Conservation (phyloP, 2,113 vertebrate species). For the Rhinichthys klamathensis region DNA sequence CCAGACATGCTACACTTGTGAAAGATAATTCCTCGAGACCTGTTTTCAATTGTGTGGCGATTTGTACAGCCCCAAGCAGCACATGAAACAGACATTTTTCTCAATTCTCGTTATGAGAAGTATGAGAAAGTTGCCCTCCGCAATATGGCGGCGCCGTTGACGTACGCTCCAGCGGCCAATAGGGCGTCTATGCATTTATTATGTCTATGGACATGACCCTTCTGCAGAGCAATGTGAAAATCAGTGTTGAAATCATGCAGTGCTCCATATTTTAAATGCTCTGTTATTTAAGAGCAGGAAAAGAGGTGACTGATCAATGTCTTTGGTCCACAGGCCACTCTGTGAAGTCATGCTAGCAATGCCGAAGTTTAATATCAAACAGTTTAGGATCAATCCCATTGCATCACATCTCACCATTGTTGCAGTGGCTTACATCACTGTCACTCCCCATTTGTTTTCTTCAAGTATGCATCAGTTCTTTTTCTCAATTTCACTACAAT, state of each 20-base stretch:
- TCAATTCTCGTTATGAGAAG: too few relatives aligned
- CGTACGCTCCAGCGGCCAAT: too few relatives aligned
- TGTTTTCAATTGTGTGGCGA: too few relatives aligned
- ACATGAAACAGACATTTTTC: too few relatives aligned
- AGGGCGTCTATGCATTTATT: too few relatives aligned
- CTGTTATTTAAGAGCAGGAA: background rate
- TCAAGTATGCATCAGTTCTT: background rate
- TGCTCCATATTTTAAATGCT: background rate
- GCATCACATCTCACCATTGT: background rate
- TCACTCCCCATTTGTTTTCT: background rate
- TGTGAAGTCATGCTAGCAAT: background rate
- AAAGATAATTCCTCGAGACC: too few relatives aligned
- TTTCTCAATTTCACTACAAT: background rate
- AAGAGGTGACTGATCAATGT: background rate
- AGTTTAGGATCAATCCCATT: slow-evolving; percentile 8
- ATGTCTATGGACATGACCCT: too few relatives aligned
- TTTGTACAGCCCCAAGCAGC: too few relatives aligned
- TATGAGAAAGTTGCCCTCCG: too few relatives aligned
- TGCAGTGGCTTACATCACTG: slow-evolving; percentile 33
- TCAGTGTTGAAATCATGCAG: background rate
- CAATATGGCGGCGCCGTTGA: too few relatives aligned
- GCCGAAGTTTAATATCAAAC: slow-evolving; percentile 6
- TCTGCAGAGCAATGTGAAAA: background rate
- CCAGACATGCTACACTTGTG: too few relatives aligned
- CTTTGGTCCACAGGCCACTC: background rate